Conservation (phyloP, 2,113 vertebrate genomes). For the Tachysurus vachellii region DNA sequence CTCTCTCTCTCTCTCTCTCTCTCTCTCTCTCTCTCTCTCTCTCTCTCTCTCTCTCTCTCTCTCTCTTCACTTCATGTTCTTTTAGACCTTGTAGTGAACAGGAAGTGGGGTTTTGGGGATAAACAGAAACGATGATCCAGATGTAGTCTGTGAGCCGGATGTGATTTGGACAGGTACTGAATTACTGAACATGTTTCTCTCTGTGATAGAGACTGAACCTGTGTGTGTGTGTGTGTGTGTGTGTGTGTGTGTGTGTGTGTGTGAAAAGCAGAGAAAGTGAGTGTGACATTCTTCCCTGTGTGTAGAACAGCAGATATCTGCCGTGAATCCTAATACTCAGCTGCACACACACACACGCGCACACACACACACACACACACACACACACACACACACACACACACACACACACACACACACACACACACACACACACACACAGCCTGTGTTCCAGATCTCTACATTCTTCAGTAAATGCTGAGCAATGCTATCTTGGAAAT, state of each 20-base stretch:
- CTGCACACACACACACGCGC: not conserved
- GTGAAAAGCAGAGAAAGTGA: not conserved
- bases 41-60: not conserved
- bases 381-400: not conserved
- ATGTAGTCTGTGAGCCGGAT: not conserved
- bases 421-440: conserved; percentile 16
- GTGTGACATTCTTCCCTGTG: conserved; percentile 6
- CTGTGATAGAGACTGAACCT: not conserved
- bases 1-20: not conserved
- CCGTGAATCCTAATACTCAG: conserved; percentile 34
- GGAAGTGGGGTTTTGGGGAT: not conserved
- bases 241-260: not conserved
- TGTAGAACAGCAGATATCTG: conserved; percentile 23
- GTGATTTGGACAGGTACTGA: conserved; percentile 9
- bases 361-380: not conserved
- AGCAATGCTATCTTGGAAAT: conserved; percentile 21
- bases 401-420: conserved; percentile 12
- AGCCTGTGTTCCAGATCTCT: not conserved
- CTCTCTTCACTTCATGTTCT: not conserved
- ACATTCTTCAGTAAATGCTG: conserved; percentile 9
- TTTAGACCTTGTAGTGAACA: not conserved
- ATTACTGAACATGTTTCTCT: conserved; percentile 17
- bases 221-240: conserved; percentile 1
- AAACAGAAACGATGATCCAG: conserved; percentile 13
- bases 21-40: not conserved